Evolutionary conservation across 2,888 invertebrate genomes (phyloP).

Genomic region (Ochropacha duplaris): DNA sequence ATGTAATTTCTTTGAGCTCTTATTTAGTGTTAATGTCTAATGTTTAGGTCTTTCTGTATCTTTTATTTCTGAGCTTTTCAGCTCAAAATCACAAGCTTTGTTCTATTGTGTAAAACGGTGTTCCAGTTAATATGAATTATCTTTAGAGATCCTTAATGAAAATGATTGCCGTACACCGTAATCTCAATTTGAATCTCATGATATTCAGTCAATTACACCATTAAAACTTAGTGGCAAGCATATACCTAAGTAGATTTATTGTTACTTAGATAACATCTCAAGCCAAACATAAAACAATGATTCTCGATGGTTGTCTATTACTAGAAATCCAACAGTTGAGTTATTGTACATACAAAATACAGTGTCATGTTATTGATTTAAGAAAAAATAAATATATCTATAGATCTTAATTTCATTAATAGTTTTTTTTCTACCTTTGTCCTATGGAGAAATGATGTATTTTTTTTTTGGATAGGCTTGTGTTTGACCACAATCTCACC

Average conservation of each 20-base stretch:
- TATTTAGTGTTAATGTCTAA: constrained; percentile 3
- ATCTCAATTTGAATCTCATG: constrained; percentile 6
- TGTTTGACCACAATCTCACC: no score
- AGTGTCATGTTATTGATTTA: constrained; percentile 60
- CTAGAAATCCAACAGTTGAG: constrained; percentile 38
- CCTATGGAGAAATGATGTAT: not conserved
- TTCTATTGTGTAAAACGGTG: not conserved
- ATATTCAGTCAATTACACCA: not conserved
- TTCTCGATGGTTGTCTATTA: constrained; percentile 20
- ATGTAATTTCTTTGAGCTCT: not conserved
- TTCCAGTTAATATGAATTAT: no score
- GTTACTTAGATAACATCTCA: not conserved
- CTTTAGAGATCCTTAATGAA: not conserved
- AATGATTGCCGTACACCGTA: not conserved
- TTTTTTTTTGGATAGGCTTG: no score
- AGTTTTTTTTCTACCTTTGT: constrained; percentile 18
- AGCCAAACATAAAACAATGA: constrained; percentile 5
- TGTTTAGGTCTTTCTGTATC: constrained; percentile 2
- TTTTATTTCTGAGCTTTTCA: not conserved
- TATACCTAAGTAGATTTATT: not conserved
- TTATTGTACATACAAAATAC: constrained; percentile 70
- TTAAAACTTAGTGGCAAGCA: not conserved
- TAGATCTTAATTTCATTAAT: constrained; percentile 54
- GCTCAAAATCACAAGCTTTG: not conserved
- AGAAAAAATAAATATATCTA: constrained; percentile 64